Evolutionary conservation across 2,113 vertebrate genomes (phyloP), one percentile per base, ranked within the genome.

Genomic region (Tapirus terrestris): DNA sequence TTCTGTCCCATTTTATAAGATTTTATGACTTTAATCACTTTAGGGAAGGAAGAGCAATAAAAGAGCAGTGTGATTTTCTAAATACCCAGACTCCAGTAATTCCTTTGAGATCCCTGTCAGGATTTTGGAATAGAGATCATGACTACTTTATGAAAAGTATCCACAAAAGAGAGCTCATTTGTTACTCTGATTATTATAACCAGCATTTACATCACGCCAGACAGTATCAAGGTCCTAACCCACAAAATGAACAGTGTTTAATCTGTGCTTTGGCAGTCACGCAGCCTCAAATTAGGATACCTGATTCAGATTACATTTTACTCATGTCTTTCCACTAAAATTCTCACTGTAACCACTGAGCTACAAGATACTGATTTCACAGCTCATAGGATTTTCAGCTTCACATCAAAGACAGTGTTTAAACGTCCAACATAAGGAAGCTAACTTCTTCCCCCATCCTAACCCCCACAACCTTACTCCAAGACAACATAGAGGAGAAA

Each of bases 11-110:
- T 90, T 61, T 68, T 73, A 45, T 48, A 87, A 96, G 25, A 61
- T 81, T 96, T 96, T 96, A 76, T 96, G 76, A 48, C 2, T 97
- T 97, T 97, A 56, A 88, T 91, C 14, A 36, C 88, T n/a, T 94
- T 97, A 97, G 72, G 36, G 8, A 93, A 90, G 56, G 68, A 83
- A 96, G 13, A 43, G 12, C 72, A 93, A 85, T 2, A 79, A 9
- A 68, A 87, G 0, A 56, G 4, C 12, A 21, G 0, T 53, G 23
- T 58, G 45, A 72, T 76, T 90, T 95, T 83, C 84, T 83, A 83
- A 86, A 86, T 60, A 13, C 87, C 70, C 2, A 91, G 75, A n/a
- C 63, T 84, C 81, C 9, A 61, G 10, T 79, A 0, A 65, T 97
- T 96, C 93, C 45, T 89, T 33, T 33, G 73, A 91, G 27, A 95